A percentile compares a stretch with the other conserved stretches of the same genome.
Evolutionary conservation across 2,888 invertebrate genomes (phyloP).

Genomic region (Dicycla oo): DNA sequence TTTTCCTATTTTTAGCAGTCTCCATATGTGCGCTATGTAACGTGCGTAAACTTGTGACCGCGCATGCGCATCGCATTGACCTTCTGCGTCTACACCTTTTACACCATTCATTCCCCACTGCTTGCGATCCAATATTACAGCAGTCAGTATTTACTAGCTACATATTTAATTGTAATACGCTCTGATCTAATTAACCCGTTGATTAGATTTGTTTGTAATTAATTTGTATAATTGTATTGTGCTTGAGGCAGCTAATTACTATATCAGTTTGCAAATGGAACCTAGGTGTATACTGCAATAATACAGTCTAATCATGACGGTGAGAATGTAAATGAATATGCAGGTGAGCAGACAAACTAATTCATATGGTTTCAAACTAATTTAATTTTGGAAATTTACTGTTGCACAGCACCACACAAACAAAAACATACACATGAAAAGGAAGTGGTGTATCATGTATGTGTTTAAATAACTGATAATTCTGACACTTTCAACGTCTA

Average conservation of each 20-base stretch:
- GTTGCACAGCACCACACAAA: too few relatives aligned
- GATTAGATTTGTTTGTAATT: slow-evolving; percentile 63
- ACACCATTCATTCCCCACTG: neutral
- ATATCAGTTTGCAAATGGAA: slow-evolving; percentile 21
- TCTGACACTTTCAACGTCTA: neutral
- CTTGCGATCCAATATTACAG: slow-evolving; percentile 40
- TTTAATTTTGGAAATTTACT: neutral
- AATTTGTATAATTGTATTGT: slow-evolving; percentile 53
- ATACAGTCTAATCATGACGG: slow-evolving; percentile 13
- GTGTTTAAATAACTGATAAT: neutral
- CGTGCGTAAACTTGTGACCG: neutral
- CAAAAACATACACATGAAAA: too few relatives aligned
- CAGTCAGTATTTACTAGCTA: slow-evolving; percentile 56
- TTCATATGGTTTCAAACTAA: neutral
- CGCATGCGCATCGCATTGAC: neutral
- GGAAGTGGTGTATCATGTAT: too few relatives aligned
- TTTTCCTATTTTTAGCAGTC: neutral
- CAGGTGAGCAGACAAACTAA: neutral
- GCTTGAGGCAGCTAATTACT: slow-evolving; percentile 21
- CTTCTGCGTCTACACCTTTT: slow-evolving; percentile 18
- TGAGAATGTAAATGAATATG: neutral
- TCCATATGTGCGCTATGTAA: too few relatives aligned
- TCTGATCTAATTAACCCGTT: slow-evolving; percentile 61
- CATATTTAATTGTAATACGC: slow-evolving; percentile 61
- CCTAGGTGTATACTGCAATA: neutral